Percentiles rank a stretch among this genome's conserved stretches.
phyloP scores from a whole-genome alignment of 2,113 vertebrate species.

The Guaruba guarouba region DNA sequence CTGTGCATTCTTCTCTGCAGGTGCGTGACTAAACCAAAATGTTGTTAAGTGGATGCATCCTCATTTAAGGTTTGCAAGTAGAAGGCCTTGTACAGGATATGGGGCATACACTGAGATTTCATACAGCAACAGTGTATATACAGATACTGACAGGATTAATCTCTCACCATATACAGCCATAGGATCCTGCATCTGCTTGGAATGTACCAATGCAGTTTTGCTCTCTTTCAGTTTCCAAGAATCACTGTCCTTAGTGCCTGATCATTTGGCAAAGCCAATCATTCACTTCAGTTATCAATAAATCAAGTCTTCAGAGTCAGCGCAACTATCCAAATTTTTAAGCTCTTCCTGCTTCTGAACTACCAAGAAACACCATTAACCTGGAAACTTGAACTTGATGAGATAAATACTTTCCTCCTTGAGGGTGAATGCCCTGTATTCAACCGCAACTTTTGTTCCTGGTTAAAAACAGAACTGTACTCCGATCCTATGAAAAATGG shows the following conservation, averaged over 20 bases:
- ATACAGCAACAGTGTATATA: not conserved
- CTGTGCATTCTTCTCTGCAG: not conserved
- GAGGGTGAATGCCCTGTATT: not conserved
- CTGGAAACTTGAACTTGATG: not conserved
- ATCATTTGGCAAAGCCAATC: not conserved
- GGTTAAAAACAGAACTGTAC: not conserved
- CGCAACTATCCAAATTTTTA: not conserved
- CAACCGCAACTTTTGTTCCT: not conserved
- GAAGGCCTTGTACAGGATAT: not conserved
- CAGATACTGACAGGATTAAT: not conserved
- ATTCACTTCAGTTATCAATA: not conserved
- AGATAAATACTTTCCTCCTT: not conserved
- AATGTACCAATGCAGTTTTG: not conserved
- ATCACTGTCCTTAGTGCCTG: not conserved
- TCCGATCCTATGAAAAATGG: not conserved
- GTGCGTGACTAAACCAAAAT: not conserved
- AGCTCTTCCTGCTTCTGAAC: not conserved
- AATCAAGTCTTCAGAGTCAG: not conserved
- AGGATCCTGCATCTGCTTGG: not conserved
- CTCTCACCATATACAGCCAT: not conserved
- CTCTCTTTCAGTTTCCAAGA: not conserved
- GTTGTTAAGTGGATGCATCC: not conserved
- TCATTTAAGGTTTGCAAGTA: not conserved
- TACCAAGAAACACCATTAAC: not conserved
- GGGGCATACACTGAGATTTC: not conserved